Conservation (phyloP, 2,888 invertebrate species). For the Leptinotarsa rubiginosa region DNA sequence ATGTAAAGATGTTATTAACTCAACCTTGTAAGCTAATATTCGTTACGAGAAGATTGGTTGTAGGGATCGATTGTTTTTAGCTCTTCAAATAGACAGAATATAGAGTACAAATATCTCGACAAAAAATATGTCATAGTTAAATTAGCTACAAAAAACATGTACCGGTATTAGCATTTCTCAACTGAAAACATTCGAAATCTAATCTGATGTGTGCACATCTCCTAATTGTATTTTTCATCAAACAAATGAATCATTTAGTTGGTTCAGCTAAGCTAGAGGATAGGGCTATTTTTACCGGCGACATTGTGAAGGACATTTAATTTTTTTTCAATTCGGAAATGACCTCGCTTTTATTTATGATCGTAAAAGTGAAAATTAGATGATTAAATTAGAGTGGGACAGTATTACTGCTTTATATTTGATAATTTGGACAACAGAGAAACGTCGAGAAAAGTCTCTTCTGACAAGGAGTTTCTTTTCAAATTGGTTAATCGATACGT, state of each 20-base stretch:
- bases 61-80: too few relatives aligned
- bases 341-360: neutral
- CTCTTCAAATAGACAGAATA: neutral
- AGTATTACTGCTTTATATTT: too few relatives aligned
- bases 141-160: neutral
- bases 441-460: too few relatives aligned
- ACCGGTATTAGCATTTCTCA: neutral
- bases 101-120: neutral
- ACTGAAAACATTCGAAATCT: neutral
- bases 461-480: too few relatives aligned
- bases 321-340: neutral
- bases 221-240: neutral
- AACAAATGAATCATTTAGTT: neutral
- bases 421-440: too few relatives aligned
- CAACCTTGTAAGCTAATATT: too few relatives aligned
- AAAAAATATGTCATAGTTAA: neutral
- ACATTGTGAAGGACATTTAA: neutral
- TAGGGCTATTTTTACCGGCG: neutral
- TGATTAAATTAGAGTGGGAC: too few relatives aligned
- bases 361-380: neutral
- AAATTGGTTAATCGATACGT: too few relatives aligned
- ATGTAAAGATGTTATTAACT: too few relatives aligned
- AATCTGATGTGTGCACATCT: slow-evolving; percentile 4
- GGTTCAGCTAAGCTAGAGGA: neutral
- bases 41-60: too few relatives aligned